Percentiles rank a stretch among this genome's conserved stretches.
Evolutionary conservation across 2,113 vertebrate genomes (phyloP).

Genomic region (Malaclemys terrapin): DNA sequence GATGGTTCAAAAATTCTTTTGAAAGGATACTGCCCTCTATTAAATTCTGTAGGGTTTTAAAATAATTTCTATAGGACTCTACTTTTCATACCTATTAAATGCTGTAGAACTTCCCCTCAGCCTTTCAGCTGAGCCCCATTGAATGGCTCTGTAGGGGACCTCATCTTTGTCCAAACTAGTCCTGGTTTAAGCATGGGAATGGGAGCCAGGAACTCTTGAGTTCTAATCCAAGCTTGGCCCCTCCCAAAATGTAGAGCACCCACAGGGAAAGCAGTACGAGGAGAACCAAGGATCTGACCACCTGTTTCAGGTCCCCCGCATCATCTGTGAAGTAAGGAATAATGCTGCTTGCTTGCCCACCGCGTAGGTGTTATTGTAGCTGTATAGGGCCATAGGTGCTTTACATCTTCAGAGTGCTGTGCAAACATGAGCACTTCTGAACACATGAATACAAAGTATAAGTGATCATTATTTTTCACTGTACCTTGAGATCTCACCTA

Average conservation of each 20-base stretch:
- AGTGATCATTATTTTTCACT: fast-evolving
- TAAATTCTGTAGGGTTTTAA: neutral
- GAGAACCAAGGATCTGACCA: neutral
- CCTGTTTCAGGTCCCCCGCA: neutral
- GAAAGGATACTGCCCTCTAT: fast-evolving
- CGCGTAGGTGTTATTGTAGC: neutral
- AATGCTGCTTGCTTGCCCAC: neutral
- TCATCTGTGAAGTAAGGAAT: neutral
- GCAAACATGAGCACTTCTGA: neutral
- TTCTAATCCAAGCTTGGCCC: neutral
- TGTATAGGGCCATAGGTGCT: neutral
- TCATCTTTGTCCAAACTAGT: neutral
- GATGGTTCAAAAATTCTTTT: neutral
- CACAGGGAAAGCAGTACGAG: neutral
- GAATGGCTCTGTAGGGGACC: neutral
- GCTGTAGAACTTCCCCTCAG: neutral
- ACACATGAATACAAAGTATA: neutral
- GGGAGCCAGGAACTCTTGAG: neutral
- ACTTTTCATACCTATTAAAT: neutral
- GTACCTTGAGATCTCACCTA: neutral
- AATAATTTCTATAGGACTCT: neutral
- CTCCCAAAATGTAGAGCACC: neutral
- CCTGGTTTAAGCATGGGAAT: neutral
- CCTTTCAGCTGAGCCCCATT: neutral
- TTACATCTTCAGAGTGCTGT: neutral